Evolutionary conservation across 2,888 invertebrate genomes (phyloP).

Genomic region (Tinea pellionella): DNA sequence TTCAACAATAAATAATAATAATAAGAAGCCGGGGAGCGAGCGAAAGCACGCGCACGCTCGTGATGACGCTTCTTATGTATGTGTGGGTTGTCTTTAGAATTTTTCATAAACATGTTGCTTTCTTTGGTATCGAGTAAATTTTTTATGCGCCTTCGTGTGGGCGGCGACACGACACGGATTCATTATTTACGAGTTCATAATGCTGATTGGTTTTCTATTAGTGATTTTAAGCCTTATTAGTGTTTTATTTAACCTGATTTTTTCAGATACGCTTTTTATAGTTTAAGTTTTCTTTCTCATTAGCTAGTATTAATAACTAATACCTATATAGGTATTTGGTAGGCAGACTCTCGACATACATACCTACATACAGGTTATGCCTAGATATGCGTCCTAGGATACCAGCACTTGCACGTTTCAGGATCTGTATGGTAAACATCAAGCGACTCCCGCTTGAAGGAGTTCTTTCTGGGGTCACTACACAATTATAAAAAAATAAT

Average conservation of each 20-base stretch:
- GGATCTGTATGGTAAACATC: too few relatives aligned
- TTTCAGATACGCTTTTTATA: background rate
- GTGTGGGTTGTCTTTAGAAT: conserved; percentile 30
- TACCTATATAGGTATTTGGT: too few relatives aligned
- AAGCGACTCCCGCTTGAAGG: too few relatives aligned
- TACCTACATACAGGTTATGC: too few relatives aligned
- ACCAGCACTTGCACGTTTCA: too few relatives aligned
- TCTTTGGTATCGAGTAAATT: conserved; percentile 31
- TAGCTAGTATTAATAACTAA: too few relatives aligned
- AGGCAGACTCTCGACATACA: too few relatives aligned
- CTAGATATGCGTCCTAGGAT: too few relatives aligned
- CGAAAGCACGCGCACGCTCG: conserved; percentile 63
- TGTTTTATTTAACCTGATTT: background rate
- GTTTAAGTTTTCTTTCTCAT: too few relatives aligned
- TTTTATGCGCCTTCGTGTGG: conserved; percentile 51
- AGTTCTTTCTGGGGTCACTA: too few relatives aligned
- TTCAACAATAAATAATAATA: conserved; percentile 70
- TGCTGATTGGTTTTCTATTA: conserved; percentile 2
- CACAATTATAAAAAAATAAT: too few relatives aligned
- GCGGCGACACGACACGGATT: conserved; percentile 56
- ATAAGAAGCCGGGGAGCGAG: conserved; percentile 67
- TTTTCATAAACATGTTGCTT: background rate
- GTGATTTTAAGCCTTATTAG: background rate
- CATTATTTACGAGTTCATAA: conserved; percentile 17
- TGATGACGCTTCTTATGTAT: conserved; percentile 40